Evolutionary conservation across 2,888 invertebrate species (phyloP).

Genomic region (Cataglyphis livida): DNA sequence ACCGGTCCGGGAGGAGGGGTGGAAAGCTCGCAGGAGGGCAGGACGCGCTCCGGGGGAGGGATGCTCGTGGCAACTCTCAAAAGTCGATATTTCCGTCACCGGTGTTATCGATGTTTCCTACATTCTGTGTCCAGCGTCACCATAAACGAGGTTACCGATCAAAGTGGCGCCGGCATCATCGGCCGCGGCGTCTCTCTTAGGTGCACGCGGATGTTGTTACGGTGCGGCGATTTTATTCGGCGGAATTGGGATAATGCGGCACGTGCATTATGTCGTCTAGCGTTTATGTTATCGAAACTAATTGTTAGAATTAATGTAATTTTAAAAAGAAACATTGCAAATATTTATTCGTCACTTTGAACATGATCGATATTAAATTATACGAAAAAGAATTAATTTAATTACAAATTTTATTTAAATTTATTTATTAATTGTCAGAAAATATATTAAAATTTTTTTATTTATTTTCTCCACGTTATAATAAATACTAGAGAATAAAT

Average conservation of each 20-base stretch:
- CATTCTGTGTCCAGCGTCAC: slow-evolving; percentile 81
- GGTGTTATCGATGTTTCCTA: slow-evolving; percentile 84
- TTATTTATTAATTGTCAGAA: background rate
- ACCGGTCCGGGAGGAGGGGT: slow-evolving; percentile 59
- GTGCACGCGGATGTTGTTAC: slow-evolving; percentile 35
- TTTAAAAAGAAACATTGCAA: background rate
- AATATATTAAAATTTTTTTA: slow-evolving; percentile 5
- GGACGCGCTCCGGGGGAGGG: slow-evolving; percentile 62
- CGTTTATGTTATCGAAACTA: background rate
- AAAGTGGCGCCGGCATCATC: slow-evolving; percentile 74
- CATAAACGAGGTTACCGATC: slow-evolving; percentile 83
- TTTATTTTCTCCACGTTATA: background rate
- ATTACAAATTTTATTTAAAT: background rate
- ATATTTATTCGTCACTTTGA: background rate
- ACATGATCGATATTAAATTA: background rate
- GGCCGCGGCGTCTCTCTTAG: slow-evolving; percentile 53
- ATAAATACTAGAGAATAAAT: background rate
- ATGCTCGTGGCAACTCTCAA: slow-evolving; percentile 78
- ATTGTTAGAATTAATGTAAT: slow-evolving; percentile 17
- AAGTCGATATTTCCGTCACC: slow-evolving; percentile 85
- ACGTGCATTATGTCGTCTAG: slow-evolving; percentile 19
- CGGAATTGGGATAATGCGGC: slow-evolving; percentile 43
- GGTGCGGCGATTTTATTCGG: slow-evolving; percentile 39
- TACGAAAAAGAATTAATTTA: background rate
- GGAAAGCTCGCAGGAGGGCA: slow-evolving; percentile 34